phyloP scores from a whole-genome alignment of 2,888 invertebrate genomes.

The Standfussiana lucernea region DNA sequence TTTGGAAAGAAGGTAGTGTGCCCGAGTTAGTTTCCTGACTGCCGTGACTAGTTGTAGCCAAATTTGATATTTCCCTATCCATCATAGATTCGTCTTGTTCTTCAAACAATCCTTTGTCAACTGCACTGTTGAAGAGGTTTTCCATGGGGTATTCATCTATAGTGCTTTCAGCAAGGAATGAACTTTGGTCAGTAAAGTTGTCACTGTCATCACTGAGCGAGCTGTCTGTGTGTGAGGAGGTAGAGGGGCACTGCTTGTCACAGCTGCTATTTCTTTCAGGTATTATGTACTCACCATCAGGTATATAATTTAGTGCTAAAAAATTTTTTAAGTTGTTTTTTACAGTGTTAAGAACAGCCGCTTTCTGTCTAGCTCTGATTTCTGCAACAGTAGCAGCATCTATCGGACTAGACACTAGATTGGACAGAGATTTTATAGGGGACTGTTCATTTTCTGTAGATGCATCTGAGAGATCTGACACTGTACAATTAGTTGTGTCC shows the following conservation, averaged over 20 bases:
- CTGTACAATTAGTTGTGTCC: conserved; percentile 80
- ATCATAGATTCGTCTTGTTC: conserved; percentile 88
- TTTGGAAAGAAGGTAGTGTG: conserved; percentile 86
- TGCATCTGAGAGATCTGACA: conserved; percentile 81
- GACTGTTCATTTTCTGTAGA: conserved; percentile 88
- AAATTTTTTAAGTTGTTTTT: conserved; percentile 87
- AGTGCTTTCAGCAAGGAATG: conserved; percentile 87
- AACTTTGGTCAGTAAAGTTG: conserved; percentile 87
- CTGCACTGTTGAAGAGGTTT: conserved; percentile 88
- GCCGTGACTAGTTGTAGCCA: conserved; percentile 88
- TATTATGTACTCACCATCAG: conserved; percentile 75
- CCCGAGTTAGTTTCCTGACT: conserved; percentile 82
- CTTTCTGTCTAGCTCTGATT: conserved; percentile 71
- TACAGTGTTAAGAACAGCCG: conserved; percentile 81
- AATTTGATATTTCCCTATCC: conserved; percentile 88
- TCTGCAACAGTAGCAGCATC: conserved; percentile 78
- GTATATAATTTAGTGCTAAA: conserved; percentile 82
- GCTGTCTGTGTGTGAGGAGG: conserved; percentile 83
- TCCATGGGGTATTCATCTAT: conserved; percentile 90
- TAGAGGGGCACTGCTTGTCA: conserved; percentile 80
- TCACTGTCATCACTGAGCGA: conserved; percentile 88
- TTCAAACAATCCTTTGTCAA: conserved; percentile 88
- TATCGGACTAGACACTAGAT: conserved; percentile 91
- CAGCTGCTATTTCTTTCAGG: conserved; percentile 80
- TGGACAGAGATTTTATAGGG: conserved; percentile 92